Evolutionary conservation across 1,140 invertebrate genomes (phyloP), one percentile per base, ranked within the genome.

Genomic region (Drosophila tani): DNA sequence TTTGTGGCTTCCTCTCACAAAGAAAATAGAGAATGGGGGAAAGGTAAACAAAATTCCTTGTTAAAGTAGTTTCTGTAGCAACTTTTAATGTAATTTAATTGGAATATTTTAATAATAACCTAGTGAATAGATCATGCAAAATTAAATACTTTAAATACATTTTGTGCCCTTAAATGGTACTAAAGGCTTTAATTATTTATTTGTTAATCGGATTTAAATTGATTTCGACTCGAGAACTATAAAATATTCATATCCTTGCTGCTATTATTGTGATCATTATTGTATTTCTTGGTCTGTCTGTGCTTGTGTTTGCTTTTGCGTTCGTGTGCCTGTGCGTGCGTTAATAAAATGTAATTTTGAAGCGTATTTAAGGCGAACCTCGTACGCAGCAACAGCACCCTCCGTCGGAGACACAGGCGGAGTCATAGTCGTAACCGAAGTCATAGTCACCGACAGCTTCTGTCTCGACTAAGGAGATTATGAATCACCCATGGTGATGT

Each of bases 271-370:
- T 65, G 57, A 8, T 29, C 15, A 9, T 60, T n/a, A 14, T 12
- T 24, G 63, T 65, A 17, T 8, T 19, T 29, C 8, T 15, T 6
- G 15, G 55, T 14, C 15, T 45, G 55, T 29, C 55, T 79, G 51
- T 41, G 51, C 41, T 38, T 63, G 58, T 32, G 46, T 69, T 46
- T 40, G 19, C 29, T 51, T 51, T 17, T 53, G 24, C 29, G 12
- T 41, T 51, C 47, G 56, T 53, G 17, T 46, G 67, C 58, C 49
- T 57, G 55, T 85, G 82, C 66, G 69, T 85, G 82, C 82, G 82
- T 75, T 85, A 81, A 81, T 85, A 85, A 85, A 85, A 85, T 85
- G 82, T 85, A 85, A 85, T 85, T 85, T 81, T 85, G 82, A 85
- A 85, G 59, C 82, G 78, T 67, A 81, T 85, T 85, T 62, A 85